phyloP scores from a whole-genome alignment of 2,888 invertebrate genomes.

The Cyclophora albipunctata region DNA sequence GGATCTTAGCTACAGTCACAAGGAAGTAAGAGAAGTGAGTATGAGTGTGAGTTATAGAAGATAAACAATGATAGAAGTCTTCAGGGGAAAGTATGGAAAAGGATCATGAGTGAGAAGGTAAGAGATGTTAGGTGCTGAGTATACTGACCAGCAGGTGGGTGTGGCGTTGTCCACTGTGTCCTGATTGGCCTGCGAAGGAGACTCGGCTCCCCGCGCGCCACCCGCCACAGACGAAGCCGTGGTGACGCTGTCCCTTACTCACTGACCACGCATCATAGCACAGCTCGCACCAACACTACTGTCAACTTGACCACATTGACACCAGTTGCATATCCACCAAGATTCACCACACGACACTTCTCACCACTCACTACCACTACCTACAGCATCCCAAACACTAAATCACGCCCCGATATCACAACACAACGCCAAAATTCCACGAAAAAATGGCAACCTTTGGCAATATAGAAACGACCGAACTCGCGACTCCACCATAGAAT shows the following conservation, averaged over 20 bases:
- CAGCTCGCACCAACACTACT: slow-evolving; percentile 74
- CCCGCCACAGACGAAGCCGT: slow-evolving; percentile 73
- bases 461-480: slow-evolving; percentile 55
- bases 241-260: slow-evolving; percentile 54
- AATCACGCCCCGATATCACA: slow-evolving; percentile 64
- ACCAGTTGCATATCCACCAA: slow-evolving; percentile 68
- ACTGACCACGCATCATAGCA: slow-evolving; percentile 73
- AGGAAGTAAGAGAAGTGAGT: neutral
- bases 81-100: neutral
- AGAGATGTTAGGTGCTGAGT: neutral
- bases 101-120: neutral
- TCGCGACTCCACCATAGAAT: slow-evolving; percentile 61
- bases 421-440: slow-evolving; percentile 57
- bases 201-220: slow-evolving; percentile 74
- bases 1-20: neutral
- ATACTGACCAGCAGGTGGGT: slow-evolving; percentile 69
- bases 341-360: slow-evolving; percentile 41
- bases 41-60: too few species aligned
- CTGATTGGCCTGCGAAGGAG: slow-evolving; percentile 74
- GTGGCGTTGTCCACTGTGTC: slow-evolving; percentile 72
- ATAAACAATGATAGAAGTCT: too few species aligned
- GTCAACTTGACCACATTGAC: slow-evolving; percentile 72
- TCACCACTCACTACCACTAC: slow-evolving; percentile 5
- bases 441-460: slow-evolving; percentile 73
- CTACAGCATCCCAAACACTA: slow-evolving; percentile 29